These are phyloP conservation scores for Paramormyrops hopkinsi DNA, from an alignment of 2,797 vertebrate genomes.

Conservation along the genomic window DNA sequence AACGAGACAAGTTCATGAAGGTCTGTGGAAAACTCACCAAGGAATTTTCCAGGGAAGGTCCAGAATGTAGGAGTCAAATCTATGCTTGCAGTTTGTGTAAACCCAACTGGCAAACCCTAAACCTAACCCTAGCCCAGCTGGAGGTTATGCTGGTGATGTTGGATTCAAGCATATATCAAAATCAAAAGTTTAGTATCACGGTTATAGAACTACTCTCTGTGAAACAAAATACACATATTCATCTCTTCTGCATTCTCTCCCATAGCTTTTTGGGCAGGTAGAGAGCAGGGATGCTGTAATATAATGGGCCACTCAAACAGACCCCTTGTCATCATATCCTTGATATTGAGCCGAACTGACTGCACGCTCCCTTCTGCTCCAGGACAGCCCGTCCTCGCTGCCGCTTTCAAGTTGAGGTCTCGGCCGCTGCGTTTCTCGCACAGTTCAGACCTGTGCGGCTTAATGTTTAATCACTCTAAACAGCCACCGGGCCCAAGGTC, in stretches of 20 bases:
- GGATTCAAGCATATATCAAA: background rate
- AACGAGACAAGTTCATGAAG: background rate
- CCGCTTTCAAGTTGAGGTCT: background rate
- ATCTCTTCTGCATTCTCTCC: background rate
- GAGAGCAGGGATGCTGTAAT: background rate
- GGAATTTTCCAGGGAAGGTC: background rate
- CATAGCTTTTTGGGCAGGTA: background rate
- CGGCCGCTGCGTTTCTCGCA: background rate
- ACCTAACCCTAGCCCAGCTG: background rate
- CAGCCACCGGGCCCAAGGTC: background rate
- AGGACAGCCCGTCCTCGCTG: background rate
- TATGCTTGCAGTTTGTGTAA: background rate
- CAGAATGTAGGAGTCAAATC: background rate
- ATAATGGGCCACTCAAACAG: background rate
- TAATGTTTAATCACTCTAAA: conserved; percentile 1
- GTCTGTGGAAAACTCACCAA: background rate
- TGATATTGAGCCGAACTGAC: background rate
- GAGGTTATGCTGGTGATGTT: background rate
- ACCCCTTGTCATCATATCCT: background rate
- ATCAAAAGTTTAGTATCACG: background rate
- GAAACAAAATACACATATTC: background rate
- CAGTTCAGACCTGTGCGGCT: background rate
- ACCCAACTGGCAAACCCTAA: background rate
- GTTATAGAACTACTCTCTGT: background rate
- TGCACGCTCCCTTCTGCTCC: background rate